Base-by-base conservation (phyloP, 1,140 invertebrate genomes). In the Hypsibius dujardini region DNA sequence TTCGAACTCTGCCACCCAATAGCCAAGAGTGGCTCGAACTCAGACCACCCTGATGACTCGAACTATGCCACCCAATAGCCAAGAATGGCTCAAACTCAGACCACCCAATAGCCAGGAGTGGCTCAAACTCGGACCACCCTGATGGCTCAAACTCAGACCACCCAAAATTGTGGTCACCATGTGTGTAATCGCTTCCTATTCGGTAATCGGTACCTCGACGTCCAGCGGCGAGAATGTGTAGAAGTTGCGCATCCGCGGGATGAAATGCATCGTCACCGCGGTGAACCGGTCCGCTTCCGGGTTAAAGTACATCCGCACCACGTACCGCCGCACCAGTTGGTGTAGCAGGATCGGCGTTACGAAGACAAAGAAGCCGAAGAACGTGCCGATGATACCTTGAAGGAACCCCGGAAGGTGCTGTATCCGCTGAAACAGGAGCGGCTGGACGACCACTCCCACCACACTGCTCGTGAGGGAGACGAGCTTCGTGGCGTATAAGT, bases 281-380 rank as follows among this genome's bases (percentile, higher is more conserved):
- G 76, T 78, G 73, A 78, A 79, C 1, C 70, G 47, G 2, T 74
- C 73, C 28, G 72, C 76, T 1, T 74, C 72, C 12, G 81, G 76
- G 78, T 90, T 82, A 75, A 89, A 92, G 72, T 86, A 81, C 1
- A 95, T 79, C 72, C 85, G 80, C 0, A 84, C 87, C 0, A 93
- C 86, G 83, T 95, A 95, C 79, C 89, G 89, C 76, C 87, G 92
- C 1, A 88, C 87, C 15, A 94, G 80, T 2, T 84, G 80, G 81
- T 95, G 89, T 72, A 95, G 80, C 46, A 94, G 76, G 40, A 91
- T 60, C 1, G 92, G 92, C 2, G 89, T 92, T 0, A 86, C 80
- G 75, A 92, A 86, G 1, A 90, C 87, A 76, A 92, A 89, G 74
- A 91, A 84, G 45, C 86, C 87, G 1, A 89, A 81, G 59, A 87